Percentiles rank a stretch among this genome's conserved stretches.
These are phyloP conservation scores for Xestoiulus laeticollis DNA, from an alignment of 2,888 invertebrate species.

Conservation along the genomic window DNA sequence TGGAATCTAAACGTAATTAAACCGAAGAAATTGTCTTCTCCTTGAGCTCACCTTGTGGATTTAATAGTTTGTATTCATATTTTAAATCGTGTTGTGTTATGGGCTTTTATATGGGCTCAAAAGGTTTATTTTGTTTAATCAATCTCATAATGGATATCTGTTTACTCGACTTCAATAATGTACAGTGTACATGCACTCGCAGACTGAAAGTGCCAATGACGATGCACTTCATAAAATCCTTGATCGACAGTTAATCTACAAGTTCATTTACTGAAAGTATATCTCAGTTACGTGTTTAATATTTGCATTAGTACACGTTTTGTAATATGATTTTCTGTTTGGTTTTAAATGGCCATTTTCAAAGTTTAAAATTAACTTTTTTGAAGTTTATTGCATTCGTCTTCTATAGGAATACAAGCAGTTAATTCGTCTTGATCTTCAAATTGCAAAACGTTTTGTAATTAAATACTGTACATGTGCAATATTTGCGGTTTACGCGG, in stretches of 20 bases:
- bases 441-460: neutral
- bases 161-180: neutral
- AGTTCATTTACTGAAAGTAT: neutral
- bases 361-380: neutral
- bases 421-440: neutral
- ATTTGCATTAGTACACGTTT: neutral
- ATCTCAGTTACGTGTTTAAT: neutral
- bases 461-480: neutral
- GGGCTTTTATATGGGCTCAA: neutral
- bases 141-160: neutral
- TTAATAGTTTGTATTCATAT: neutral
- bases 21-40: neutral
- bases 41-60: neutral
- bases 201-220: neutral
- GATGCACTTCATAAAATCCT: neutral
- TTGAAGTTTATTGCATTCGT: neutral
- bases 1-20: neutral
- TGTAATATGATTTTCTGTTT: neutral
- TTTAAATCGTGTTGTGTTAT: neutral
- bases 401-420: neutral
- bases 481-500: neutral
- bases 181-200: neutral
- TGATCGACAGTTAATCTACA: neutral
- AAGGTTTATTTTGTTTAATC: neutral
- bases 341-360: neutral